Evolutionary conservation across 2,113 vertebrate genomes (phyloP), one percentile per base, ranked within the genome.

Genomic region (Lates calcarifer): DNA sequence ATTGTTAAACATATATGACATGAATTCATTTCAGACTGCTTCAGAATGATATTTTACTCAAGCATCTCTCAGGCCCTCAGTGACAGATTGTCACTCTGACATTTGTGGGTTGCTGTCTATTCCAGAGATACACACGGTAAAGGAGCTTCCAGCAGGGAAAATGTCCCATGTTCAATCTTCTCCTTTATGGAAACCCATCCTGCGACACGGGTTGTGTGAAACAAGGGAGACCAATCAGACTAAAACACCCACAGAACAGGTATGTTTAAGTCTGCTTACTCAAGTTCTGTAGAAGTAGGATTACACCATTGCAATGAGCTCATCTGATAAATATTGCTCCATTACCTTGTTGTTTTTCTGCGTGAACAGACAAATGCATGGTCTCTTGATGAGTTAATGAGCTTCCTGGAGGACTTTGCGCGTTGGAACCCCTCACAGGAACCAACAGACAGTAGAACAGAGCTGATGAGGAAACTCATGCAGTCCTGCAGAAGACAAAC

Each of bases 111-210:
- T 69, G 0, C 15, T 64, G 18, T 90, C n/a, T 69, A 1, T 62
- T 92, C 2, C 93, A 98, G 97, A 97, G 45, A 83, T 96, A 67
- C 94, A 95, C 68, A 90, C 86, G 31, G 91, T 96, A 29, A 93
- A 95, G 91, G 96, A 97, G 24, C 90, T 97, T 65, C 93, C 96
- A 47, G 87, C 95, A 8, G 89, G 95, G 73, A 96, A 98, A 92
- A 94, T 97, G 87, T 89, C 94, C 5, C 94, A 96, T 26, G 95
- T 99, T 90, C 95, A 98, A 76, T 95, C 94, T 60, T 98, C 97
- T 29, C 96, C 96, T 14, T 90, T 99, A 35, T 99, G 98, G 98
- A 99, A 97, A 91, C 95, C 96, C 35, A 94, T 99, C 86, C 97
- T 99, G 90, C 95, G 95, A 80, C 97, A 99, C 41, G 97, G 97